Evolutionary conservation across 2,888 invertebrate genomes (phyloP), one percentile per base, ranked within the genome.

Genomic region (Phengaris alcon): DNA sequence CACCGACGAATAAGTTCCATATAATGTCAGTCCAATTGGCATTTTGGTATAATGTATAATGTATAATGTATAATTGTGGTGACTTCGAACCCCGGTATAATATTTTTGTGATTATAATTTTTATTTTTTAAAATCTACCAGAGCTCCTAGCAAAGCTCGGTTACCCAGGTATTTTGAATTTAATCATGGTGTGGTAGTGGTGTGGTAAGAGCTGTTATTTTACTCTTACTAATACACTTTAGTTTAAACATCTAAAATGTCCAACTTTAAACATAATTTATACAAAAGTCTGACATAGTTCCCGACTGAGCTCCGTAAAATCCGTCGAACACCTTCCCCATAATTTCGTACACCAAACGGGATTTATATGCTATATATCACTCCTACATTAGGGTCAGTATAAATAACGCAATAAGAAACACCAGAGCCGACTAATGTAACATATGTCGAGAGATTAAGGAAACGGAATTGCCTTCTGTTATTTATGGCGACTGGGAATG

Each of bases 401-500:
- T 22, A 59, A 59, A 59, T 22, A 59, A 59, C 35, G 35, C 64
- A 64, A 64, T 64, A 64, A 64, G 64, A 64, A 44, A 12, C 64
- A 64, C 35, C 64, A 64, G 52, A 52, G 64, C 12, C 64, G 35
- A 35, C 35, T 64, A 64, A 64, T 64, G 64, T 64, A 64, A 64
- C 64, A 44, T 64, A 44, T 64, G 64, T 64, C 64, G 35, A 64
- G 64, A 64, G 64, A 64, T 64, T 64, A 64, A 44, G 64, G 64
- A 44, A 52, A 44, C 64, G 44, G 7, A 64, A 64, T 64, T 64
- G 35, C 64, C 64, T 64, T 64, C 64, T 64, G 64, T 64, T 64
- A 64, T 64, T 64, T 64, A 64, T 64, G 64, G 12, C 35, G 48
- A 48, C 10, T 15, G 64, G 64, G 64, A 35, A 35, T 12, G 59